These are phyloP conservation scores for Pseudomyrmex dendroicus DNA, from an alignment of 1,140 invertebrate genomes.

Conservation along the genomic window DNA sequence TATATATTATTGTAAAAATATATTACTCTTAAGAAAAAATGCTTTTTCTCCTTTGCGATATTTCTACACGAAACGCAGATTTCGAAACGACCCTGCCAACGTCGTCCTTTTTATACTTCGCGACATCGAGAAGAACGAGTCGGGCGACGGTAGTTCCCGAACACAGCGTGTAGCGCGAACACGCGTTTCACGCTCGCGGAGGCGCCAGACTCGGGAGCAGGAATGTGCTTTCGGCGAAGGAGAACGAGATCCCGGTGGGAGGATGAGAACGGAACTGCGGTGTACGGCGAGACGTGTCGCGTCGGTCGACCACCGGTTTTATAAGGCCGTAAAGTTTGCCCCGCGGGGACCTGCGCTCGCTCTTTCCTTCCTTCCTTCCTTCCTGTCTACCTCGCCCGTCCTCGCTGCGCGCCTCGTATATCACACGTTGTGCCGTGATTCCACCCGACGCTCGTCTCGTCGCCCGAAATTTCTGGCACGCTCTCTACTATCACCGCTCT, in stretches of 20 bases:
- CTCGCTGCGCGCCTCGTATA: slow-evolving; percentile 25
- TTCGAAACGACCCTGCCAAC: neutral
- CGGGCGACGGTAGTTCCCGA: neutral
- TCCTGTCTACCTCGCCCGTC: neutral
- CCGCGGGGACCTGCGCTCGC: neutral
- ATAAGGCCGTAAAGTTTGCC: slow-evolving; percentile 59
- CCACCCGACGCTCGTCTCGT: slow-evolving; percentile 18
- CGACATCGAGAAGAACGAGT: neutral
- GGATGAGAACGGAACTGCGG: slow-evolving; percentile 18
- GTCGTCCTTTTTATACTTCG: slow-evolving; percentile 6
- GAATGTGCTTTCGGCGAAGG: slow-evolving; percentile 39
- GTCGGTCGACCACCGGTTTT: slow-evolving; percentile 46
- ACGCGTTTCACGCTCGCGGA: neutral
- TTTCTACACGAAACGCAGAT: no score
- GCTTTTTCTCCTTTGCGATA: no score
- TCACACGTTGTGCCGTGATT: slow-evolving; percentile 41
- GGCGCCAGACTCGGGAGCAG: neutral
- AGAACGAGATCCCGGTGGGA: slow-evolving; percentile 33
- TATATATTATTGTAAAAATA: no score
- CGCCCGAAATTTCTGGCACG: slow-evolving; percentile 43
- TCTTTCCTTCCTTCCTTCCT: neutral
- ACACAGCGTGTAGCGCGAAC: neutral
- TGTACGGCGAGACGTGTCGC: slow-evolving; percentile 21
- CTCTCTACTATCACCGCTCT: neutral
- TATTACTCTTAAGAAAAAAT: no score